A percentile compares a stretch with the other conserved stretches of the same genome.
Evolutionary conservation across 2,888 invertebrate species (phyloP).

Genomic region (Brenthis hecate): DNA sequence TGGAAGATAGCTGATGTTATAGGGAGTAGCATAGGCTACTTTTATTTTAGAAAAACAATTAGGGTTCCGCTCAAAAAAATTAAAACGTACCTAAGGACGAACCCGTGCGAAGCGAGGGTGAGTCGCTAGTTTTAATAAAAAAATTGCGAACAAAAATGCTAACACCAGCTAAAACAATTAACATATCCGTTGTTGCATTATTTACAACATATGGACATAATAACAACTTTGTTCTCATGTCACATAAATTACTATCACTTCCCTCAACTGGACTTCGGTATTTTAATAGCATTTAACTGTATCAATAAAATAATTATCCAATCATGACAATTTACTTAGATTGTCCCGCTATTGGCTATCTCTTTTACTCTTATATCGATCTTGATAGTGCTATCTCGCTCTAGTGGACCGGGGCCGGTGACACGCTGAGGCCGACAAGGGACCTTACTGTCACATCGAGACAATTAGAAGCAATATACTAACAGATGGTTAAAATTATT

Average conservation of each 20-base stretch:
- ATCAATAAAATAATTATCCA: slow-evolving; percentile 82
- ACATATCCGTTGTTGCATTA: neutral
- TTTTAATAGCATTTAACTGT: slow-evolving; percentile 69
- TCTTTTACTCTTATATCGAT: slow-evolving; percentile 44
- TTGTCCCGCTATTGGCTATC: slow-evolving; percentile 54
- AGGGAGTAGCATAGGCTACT: too few relatives aligned
- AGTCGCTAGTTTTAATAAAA: too few relatives aligned
- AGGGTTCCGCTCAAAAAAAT: too few relatives aligned
- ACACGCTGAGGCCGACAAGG: slow-evolving; percentile 33
- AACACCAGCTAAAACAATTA: too few relatives aligned
- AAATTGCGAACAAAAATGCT: too few relatives aligned
- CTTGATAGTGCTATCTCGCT: slow-evolving; percentile 47
- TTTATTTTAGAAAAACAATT: too few relatives aligned
- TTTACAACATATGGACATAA: neutral
- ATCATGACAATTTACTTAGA: slow-evolving; percentile 77
- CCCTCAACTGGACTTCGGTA: slow-evolving; percentile 42
- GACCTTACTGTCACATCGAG: slow-evolving; percentile 8
- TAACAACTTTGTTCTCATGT: neutral
- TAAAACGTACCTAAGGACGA: too few relatives aligned
- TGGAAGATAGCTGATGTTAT: too few relatives aligned
- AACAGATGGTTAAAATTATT: slow-evolving; percentile 12
- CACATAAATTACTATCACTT: slow-evolving; percentile 17
- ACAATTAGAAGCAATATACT: slow-evolving; percentile 17
- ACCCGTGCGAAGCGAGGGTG: too few relatives aligned
- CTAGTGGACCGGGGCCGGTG: slow-evolving; percentile 41